Evolutionary conservation across 1,140 invertebrate genomes (phyloP).

Genomic region (Pseudomyrmex cubaensis): DNA sequence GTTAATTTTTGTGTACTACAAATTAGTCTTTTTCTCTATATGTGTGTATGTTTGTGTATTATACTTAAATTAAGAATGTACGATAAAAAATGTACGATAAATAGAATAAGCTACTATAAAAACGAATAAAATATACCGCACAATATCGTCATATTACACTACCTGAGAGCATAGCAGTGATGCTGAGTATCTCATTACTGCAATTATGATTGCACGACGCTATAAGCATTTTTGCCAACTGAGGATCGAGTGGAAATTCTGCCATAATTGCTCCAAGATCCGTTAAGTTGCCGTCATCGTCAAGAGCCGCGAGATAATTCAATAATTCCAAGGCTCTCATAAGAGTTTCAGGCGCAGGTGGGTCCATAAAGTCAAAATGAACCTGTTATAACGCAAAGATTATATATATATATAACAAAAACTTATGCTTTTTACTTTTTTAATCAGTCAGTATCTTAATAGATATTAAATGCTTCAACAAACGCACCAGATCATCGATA

Average conservation of each 20-base stretch:
- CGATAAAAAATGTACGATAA: too few relatives aligned
- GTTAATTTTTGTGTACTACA: neutral
- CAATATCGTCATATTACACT: constrained; percentile 78
- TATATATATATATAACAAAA: neutral
- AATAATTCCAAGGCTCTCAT: constrained; percentile 99
- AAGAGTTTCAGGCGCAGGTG: constrained; percentile 99
- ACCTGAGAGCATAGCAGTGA: constrained; percentile 99
- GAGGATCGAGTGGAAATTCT: constrained; percentile 99
- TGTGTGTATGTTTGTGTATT: too few relatives aligned
- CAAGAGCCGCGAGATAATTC: constrained; percentile 98
- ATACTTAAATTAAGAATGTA: too few relatives aligned
- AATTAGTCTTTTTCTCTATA: too few relatives aligned
- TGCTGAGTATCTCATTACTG: constrained; percentile 99
- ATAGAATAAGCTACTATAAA: neutral
- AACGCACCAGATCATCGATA: constrained; percentile 96
- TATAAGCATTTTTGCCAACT: constrained; percentile 99
- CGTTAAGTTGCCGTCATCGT: constrained; percentile 98
- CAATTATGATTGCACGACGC: constrained; percentile 98
- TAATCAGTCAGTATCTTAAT: constrained; percentile 8
- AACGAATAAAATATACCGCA: neutral
- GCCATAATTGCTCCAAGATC: constrained; percentile 99
- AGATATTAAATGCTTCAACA: constrained; percentile 83
- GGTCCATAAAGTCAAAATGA: constrained; percentile 99
- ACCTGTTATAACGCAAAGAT: constrained; percentile 82
- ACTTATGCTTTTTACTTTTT: neutral